Percentiles rank a stretch among this genome's conserved stretches.
Evolutionary conservation across 2,113 vertebrate species (phyloP).

Genomic region (Coptodon bakossiorum): DNA sequence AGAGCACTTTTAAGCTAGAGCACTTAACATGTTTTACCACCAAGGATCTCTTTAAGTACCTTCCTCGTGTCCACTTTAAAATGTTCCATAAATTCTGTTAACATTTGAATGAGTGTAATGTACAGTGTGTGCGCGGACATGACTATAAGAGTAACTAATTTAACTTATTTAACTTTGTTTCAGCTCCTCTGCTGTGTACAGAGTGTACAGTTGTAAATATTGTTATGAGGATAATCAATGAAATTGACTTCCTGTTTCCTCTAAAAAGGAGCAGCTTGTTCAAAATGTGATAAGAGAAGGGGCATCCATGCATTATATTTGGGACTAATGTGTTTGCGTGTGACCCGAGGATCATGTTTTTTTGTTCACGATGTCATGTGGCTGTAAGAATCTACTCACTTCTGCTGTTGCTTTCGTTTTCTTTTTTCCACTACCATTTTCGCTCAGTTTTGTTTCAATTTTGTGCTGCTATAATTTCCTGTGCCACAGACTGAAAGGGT

Average conservation of each 20-base stretch:
- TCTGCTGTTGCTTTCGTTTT: neutral
- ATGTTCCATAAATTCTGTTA: neutral
- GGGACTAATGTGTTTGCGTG: neutral
- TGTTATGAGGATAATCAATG: neutral
- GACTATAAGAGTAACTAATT: neutral
- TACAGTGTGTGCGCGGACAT: neutral
- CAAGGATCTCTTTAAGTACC: neutral
- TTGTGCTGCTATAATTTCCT: neutral
- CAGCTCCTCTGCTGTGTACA: neutral
- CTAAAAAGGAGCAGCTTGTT: neutral
- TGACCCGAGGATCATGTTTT: neutral
- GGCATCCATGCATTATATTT: neutral
- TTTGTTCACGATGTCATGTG: neutral
- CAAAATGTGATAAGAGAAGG: neutral
- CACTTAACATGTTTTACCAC: neutral
- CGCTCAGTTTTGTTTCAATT: neutral
- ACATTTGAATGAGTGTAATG: neutral
- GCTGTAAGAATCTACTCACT: neutral
- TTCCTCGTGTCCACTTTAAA: neutral
- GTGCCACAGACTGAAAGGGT: neutral
- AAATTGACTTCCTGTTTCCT: neutral
- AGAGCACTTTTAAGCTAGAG: neutral
- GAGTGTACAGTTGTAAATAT: constrained; percentile 47
- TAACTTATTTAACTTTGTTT: neutral
- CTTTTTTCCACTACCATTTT: neutral